These are phyloP conservation scores for Sparidentex hasta DNA, from an alignment of 2,797 vertebrate species.

Conservation along the genomic window DNA sequence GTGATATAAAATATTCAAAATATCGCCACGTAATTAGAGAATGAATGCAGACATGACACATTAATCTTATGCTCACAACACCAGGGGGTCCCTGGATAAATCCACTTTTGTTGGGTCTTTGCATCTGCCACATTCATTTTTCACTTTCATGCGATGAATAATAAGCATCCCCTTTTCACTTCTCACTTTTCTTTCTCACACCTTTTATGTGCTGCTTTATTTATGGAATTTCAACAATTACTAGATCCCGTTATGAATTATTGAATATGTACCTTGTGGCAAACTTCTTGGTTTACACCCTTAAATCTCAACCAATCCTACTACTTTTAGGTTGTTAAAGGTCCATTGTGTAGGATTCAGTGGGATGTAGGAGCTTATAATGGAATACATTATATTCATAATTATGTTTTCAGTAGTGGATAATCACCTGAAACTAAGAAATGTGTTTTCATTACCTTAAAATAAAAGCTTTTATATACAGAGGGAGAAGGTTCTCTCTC, in stretches of 20 bases:
- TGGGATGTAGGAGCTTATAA: no score
- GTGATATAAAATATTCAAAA: conserved; percentile 53
- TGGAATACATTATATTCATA: no score
- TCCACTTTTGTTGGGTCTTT: conserved; percentile 23
- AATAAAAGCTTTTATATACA: no score
- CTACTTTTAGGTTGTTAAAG: not conserved
- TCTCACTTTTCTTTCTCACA: conserved; percentile 26
- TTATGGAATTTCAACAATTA: conserved; percentile 27
- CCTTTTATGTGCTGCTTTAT: conserved; percentile 44
- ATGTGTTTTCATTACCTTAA: no score
- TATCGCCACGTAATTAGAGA: conserved; percentile 45
- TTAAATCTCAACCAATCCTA: not conserved
- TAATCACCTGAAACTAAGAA: no score
- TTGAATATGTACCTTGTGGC: no score
- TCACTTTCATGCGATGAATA: conserved; percentile 38
- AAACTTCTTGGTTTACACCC: not conserved
- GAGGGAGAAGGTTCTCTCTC: no score
- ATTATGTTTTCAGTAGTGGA: no score
- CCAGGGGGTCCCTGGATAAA: conserved; percentile 31
- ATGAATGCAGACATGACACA: conserved; percentile 33
- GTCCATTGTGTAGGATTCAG: no score
- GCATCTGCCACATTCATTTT: conserved; percentile 13
- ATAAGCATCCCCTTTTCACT: conserved; percentile 25
- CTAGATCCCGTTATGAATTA: no score
- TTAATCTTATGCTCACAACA: conserved; percentile 43